A percentile compares a stretch with the other conserved stretches of the same genome.
phyloP scores from a whole-genome alignment of 2,113 vertebrate species.

The Illadopsis cleaveri region DNA sequence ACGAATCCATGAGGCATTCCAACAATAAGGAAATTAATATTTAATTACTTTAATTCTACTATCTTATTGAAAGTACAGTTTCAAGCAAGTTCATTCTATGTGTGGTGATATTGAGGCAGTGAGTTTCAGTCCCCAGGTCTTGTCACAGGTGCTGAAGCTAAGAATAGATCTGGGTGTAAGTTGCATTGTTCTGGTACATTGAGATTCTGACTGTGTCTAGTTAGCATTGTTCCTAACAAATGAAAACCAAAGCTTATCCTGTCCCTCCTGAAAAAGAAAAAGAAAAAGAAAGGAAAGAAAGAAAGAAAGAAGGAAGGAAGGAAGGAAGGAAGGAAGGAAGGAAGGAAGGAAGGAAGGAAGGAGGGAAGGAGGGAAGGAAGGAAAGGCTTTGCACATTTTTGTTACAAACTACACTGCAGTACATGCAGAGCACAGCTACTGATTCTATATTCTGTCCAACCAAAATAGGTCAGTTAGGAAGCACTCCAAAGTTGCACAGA shows the following conservation, averaged over 20 bases:
- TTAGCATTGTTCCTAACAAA: background rate
- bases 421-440: background rate
- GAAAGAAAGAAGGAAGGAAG: too few species aligned
- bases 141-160: background rate
- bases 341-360: background rate
- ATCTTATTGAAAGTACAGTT: background rate
- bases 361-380: background rate
- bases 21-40: conserved; percentile 25
- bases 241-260: background rate
- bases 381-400: background rate
- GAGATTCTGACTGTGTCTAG: background rate
- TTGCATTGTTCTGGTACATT: background rate
- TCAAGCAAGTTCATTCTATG: background rate
- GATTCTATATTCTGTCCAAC: background rate
- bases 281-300: background rate
- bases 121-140: background rate
- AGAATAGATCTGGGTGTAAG: background rate
- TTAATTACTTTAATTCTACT: conserved; percentile 29
- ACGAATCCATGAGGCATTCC: background rate
- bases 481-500: background rate
- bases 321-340: too few species aligned
- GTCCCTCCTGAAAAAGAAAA: background rate
- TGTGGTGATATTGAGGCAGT: background rate
- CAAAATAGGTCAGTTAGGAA: background rate
- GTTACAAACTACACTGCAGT: background rate